Evolutionary conservation across 2,888 invertebrate species (phyloP).

Genomic region (Panopea generosa): DNA sequence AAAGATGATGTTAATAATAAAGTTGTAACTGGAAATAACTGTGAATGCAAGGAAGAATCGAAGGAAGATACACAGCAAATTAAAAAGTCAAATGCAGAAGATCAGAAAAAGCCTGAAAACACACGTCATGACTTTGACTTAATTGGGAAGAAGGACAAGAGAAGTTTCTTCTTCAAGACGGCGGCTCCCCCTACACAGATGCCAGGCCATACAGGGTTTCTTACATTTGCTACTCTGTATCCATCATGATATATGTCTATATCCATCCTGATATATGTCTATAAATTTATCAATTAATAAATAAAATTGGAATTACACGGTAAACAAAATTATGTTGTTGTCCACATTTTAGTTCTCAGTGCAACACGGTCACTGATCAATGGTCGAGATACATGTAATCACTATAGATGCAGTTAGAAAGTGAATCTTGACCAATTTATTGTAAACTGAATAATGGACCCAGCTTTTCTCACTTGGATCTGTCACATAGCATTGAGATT

Average conservation of each 20-base stretch:
- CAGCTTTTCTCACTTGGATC: too few relatives aligned
- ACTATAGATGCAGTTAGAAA: too few relatives aligned
- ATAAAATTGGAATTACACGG: too few relatives aligned
- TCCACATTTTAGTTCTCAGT: too few relatives aligned
- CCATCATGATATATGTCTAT: constrained; percentile 63
- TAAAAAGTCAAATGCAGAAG: neutral
- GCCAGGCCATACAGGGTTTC: constrained; percentile 98
- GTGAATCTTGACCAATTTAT: too few relatives aligned
- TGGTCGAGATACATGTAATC: too few relatives aligned
- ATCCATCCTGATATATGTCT: too few relatives aligned
- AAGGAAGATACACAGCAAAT: constrained; percentile 5
- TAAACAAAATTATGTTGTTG: too few relatives aligned
- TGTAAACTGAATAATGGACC: too few relatives aligned
- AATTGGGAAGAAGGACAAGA: constrained; percentile 65
- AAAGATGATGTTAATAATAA: neutral
- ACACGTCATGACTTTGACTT: constrained; percentile 72
- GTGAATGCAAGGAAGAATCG: neutral
- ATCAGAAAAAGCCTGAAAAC: constrained; percentile 20
- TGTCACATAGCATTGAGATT: too few relatives aligned
- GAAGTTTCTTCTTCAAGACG: constrained; percentile 83
- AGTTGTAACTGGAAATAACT: neutral
- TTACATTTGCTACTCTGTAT: constrained; percentile 96
- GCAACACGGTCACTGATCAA: too few relatives aligned
- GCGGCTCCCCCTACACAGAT: constrained; percentile 90
- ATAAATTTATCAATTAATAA: too few relatives aligned